Evolutionary conservation across 2,888 invertebrate genomes (phyloP).

Genomic region (Plemyria rubiginata): DNA sequence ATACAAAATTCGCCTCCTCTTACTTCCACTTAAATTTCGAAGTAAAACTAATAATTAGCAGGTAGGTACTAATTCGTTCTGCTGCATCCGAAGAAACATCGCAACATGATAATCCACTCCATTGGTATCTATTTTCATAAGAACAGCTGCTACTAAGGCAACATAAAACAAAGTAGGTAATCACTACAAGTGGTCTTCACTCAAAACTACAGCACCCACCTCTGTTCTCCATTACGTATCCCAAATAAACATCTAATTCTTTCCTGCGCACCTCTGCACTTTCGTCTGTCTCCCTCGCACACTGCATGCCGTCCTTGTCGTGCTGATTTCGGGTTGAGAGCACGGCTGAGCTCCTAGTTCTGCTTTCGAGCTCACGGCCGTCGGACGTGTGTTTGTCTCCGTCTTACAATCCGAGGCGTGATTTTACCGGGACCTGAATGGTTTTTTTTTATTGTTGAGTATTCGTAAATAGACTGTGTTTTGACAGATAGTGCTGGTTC

Average conservation of each 20-base stretch:
- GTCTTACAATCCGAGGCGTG: slow-evolving; percentile 55
- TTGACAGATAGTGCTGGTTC: slow-evolving; percentile 61
- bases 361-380: slow-evolving; percentile 64
- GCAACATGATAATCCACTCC: slow-evolving; percentile 1
- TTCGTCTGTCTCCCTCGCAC: slow-evolving; percentile 57
- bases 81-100: too few species aligned
- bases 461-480: slow-evolving; percentile 46
- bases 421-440: slow-evolving; percentile 73
- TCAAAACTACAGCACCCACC: slow-evolving; percentile 63
- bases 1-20: too few species aligned
- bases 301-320: slow-evolving; percentile 51
- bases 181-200: slow-evolving; percentile 45
- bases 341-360: slow-evolving; percentile 70
- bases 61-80: too few species aligned
- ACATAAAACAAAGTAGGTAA: slow-evolving; percentile 32
- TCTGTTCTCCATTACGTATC: slow-evolving; percentile 77
- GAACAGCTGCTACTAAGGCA: slow-evolving; percentile 24
- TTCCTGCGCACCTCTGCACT: slow-evolving; percentile 83
- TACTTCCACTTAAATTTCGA: too few species aligned
- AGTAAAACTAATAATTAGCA: too few species aligned
- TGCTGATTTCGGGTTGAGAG: slow-evolving; percentile 67
- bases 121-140: slow-evolving; percentile 6
- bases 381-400: slow-evolving; percentile 53
- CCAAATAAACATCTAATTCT: slow-evolving; percentile 83
- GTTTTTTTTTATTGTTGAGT: slow-evolving; percentile 48